Base-by-base conservation (phyloP, 2,888 invertebrate genomes). In the Rotaria macrura region DNA sequence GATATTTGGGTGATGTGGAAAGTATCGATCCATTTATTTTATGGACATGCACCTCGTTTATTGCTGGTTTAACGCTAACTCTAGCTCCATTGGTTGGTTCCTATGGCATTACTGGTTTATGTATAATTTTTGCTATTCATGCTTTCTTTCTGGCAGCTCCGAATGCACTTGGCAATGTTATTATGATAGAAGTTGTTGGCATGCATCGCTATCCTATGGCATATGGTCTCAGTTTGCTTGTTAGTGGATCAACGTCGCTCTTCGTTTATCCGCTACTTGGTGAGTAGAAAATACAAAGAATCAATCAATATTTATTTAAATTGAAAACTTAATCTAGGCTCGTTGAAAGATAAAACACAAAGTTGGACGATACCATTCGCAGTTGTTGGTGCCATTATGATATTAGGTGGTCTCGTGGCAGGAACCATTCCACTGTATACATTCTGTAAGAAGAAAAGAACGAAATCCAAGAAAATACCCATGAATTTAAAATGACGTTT, bases 1-100 rank as follows among this genome's bases (percentile, higher is more conserved):
- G 65, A 34, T 79, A 79, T 79, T 43, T 79, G 12, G 79, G 79
- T 43, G 79, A 79, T n/a, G n/a, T 79, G 3, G 43, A 79, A 79
- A n/a, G 17, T 43, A 38, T 79, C n/a, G 25, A 79, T 43, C n/a
- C 43, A n/a, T 43, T 79, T 43, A n/a, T 79, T 25, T n/a, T 79
- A 43, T 79, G 79, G 79, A n/a, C 79, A 43, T 40, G 40, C 20
- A 43, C 79, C 23, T 40, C 79, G 4, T n/a, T 79, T 40, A 40
- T 79, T 43, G 43, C 43, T n/a, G 79, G 79, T n/a, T 25, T 79
- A 43, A 25, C 79, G 43, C 23, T 79, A 12, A 43, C 43, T 5
- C 23, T 79, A 43, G 25, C 79, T 43, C 79, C 79, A 43, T 43
- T 79, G 10, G 20, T 79, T 40, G 40, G 43, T 5, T n/a, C 79